Percentiles rank a stretch among this genome's conserved stretches.
Evolutionary conservation across 1,140 invertebrate genomes (phyloP).

Genomic region (Paracyclopina nana): DNA sequence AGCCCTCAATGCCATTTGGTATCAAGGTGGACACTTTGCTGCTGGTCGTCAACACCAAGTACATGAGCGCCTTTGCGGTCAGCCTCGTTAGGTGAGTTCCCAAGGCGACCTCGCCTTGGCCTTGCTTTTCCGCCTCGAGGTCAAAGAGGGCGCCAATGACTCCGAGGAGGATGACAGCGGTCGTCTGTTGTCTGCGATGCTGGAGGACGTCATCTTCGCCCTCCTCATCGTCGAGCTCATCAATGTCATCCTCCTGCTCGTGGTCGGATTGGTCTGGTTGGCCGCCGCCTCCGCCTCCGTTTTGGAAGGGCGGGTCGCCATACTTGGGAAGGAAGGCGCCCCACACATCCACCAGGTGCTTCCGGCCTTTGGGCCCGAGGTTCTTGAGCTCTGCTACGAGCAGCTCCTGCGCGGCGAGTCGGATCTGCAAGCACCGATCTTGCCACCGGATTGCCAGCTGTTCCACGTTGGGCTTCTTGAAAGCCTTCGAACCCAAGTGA

Average conservation of each 20-base stretch:
- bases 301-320: conserved; percentile 14
- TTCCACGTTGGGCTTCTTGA: conserved; percentile 82
- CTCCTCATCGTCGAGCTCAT: conserved; percentile 32
- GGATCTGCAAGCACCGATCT: conserved; percentile 83
- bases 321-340: conserved; percentile 10
- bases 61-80: conserved; percentile 77
- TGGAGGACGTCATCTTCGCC: conserved; percentile 26
- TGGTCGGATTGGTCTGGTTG: conserved; percentile 19
- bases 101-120: conserved; percentile 19
- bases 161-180: conserved; percentile 82
- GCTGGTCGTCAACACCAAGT: conserved; percentile 74
- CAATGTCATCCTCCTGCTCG: conserved; percentile 20
- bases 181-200: conserved; percentile 81
- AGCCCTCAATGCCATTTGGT: conserved; percentile 56
- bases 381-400: conserved; percentile 74
- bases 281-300: conserved; percentile 13
- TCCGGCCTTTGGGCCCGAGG: conserved; percentile 76
- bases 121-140: conserved; percentile 37
- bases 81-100: conserved; percentile 23
- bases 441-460: conserved; percentile 95
- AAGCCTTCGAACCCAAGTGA: conserved; percentile 46
- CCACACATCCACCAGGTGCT: conserved; percentile 66
- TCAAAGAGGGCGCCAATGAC: conserved; percentile 97
- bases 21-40: too few relatives aligned
- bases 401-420: conserved; percentile 88